phyloP scores from a whole-genome alignment of 2,888 invertebrate genomes.

The Drosophila leonis region DNA sequence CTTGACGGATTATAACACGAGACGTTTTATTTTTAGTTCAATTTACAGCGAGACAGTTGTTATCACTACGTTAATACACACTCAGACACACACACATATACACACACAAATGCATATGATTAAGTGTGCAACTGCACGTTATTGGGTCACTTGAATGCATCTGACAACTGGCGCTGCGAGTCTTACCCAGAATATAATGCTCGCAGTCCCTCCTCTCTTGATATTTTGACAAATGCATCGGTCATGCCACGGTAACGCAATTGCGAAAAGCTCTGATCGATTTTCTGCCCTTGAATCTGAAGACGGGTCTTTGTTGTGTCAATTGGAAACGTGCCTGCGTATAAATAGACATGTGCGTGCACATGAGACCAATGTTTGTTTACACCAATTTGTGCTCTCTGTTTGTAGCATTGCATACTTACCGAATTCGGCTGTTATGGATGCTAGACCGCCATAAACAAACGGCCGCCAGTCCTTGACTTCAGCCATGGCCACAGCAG shows the following conservation, averaged over 20 bases:
- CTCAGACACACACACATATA: constrained; percentile 7
- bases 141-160: constrained; percentile 37
- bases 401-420: constrained; percentile 19
- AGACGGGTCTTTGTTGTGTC: constrained; percentile 97
- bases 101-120: neutral
- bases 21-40: constrained; percentile 34
- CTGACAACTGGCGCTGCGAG: neutral
- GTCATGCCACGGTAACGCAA: constrained; percentile 95
- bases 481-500: constrained; percentile 50
- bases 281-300: constrained; percentile 96
- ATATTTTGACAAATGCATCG: constrained; percentile 95
- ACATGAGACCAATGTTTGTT: constrained; percentile 55
- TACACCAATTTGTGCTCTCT: constrained; percentile 50
- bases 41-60: constrained; percentile 13
- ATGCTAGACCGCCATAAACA: constrained; percentile 96
- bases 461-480: constrained; percentile 94
- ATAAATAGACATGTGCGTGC: constrained; percentile 24
- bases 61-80: constrained; percentile 33
- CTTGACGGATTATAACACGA: constrained; percentile 24
- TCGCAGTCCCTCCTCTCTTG: constrained; percentile 93
- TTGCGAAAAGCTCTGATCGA: constrained; percentile 90
- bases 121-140: constrained; percentile 25
- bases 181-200: constrained; percentile 94
- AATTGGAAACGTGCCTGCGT: constrained; percentile 96
- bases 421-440: constrained; percentile 97